A percentile compares a stretch with the other conserved stretches of the same genome.
Evolutionary conservation across 2,797 vertebrate species (phyloP).

Genomic region (Varecia variegata): DNA sequence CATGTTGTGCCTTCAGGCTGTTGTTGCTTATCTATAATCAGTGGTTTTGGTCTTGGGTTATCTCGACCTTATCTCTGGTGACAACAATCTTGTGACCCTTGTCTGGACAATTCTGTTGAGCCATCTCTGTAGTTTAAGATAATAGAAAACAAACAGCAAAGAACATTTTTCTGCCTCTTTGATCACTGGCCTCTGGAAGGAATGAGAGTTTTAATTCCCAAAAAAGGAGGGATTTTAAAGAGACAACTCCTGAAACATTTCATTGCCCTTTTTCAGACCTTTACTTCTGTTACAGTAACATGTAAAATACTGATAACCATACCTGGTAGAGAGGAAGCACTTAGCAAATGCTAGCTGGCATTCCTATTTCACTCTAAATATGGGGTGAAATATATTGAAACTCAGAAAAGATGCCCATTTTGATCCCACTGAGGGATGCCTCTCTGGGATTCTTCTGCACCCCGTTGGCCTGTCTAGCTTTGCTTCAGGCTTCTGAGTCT

Average conservation of each 20-base stretch:
- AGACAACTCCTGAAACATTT: not conserved
- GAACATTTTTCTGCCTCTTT: not conserved
- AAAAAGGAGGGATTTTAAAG: not conserved
- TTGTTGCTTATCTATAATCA: too few species aligned
- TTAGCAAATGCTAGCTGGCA: not conserved
- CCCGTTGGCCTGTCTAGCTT: not conserved
- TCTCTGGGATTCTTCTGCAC: not conserved
- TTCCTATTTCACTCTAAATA: not conserved
- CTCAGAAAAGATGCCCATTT: not conserved
- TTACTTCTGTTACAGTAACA: not conserved
- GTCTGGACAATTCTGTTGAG: not conserved
- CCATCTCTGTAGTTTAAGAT: not conserved
- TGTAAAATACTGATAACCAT: not conserved
- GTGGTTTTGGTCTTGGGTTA: too few species aligned
- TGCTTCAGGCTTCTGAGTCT: not conserved
- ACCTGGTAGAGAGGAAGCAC: not conserved
- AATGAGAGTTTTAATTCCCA: not conserved
- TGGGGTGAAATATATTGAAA: not conserved
- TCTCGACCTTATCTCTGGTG: not conserved
- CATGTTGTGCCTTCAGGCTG: not conserved
- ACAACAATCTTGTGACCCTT: not conserved
- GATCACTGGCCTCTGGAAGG: not conserved
- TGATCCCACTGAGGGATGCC: not conserved
- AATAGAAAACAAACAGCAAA: not conserved
- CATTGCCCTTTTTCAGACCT: not conserved